Percentiles rank a stretch among this genome's conserved stretches.
phyloP scores from a whole-genome alignment of 1,140 invertebrate genomes.

The Drosophila dunni region DNA sequence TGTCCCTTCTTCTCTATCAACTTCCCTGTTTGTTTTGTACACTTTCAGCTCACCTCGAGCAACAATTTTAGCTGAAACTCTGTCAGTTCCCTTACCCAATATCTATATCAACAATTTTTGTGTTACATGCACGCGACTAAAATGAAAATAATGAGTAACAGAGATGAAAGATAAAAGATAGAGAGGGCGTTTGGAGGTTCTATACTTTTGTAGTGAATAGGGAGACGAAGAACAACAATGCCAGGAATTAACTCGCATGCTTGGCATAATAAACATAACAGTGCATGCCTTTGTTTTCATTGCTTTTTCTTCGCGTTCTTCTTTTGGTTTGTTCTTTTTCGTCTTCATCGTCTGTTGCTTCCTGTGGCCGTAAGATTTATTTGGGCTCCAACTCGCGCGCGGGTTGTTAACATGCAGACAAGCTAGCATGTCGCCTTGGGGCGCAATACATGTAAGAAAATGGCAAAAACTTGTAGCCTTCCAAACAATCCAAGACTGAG shows the following conservation, averaged over 20 bases:
- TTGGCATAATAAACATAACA: slow-evolving; percentile 79
- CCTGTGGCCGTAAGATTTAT: slow-evolving; percentile 32
- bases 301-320: slow-evolving; percentile 13
- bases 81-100: slow-evolving; percentile 17
- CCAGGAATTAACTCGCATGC: slow-evolving; percentile 78
- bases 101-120: slow-evolving; percentile 62
- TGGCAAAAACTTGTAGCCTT: slow-evolving; percentile 74
- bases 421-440: slow-evolving; percentile 49
- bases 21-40: not conserved
- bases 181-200: not conserved
- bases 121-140: slow-evolving; percentile 70
- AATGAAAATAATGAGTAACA: slow-evolving; percentile 73
- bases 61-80: not conserved
- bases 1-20: not conserved
- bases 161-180: not conserved
- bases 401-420: slow-evolving; percentile 25
- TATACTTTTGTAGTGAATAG: slow-evolving; percentile 22
- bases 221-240: slow-evolving; percentile 51
- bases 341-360: slow-evolving; percentile 29
- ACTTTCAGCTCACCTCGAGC: not conserved
- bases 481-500: slow-evolving; percentile 25
- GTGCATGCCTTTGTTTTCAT: slow-evolving; percentile 47
- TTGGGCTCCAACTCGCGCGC: slow-evolving; percentile 27
- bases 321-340: slow-evolving; percentile 1
- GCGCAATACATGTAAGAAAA: slow-evolving; percentile 64